Conservation (phyloP, 2,888 invertebrate species). For the Hirtodrosophila histrioides region DNA sequence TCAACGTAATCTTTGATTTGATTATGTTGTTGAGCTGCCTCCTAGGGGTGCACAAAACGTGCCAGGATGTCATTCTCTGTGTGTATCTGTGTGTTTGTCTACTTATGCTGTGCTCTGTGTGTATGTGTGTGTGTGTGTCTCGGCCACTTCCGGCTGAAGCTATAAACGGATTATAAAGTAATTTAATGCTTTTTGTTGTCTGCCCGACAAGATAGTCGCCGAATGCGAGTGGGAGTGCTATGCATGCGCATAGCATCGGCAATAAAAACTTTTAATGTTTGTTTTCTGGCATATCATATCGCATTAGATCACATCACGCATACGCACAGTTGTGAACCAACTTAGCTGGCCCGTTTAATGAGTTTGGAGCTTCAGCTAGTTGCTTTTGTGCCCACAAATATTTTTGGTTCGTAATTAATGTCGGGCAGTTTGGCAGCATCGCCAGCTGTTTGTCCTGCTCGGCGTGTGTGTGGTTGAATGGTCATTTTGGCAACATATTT, state of each 20-base stretch:
- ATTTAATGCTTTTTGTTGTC: constrained; percentile 80
- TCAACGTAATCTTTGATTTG: constrained; percentile 81
- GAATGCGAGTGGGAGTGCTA: not conserved
- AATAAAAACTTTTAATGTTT: constrained; percentile 77
- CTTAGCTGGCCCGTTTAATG: constrained; percentile 56
- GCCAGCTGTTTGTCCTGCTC: constrained; percentile 51
- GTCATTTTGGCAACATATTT: constrained; percentile 74
- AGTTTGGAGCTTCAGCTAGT: constrained; percentile 40
- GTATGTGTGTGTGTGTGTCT: constrained; percentile 48
- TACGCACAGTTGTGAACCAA: constrained; percentile 54
- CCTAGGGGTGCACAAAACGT: constrained; percentile 56
- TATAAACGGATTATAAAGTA: constrained; percentile 81
- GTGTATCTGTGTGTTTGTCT: constrained; percentile 13
- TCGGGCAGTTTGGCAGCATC: constrained; percentile 38
- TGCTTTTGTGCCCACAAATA: constrained; percentile 25
- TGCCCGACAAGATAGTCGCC: constrained; percentile 46
- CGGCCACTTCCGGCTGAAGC: constrained; percentile 71
- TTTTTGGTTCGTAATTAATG: constrained; percentile 63
- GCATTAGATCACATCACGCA: constrained; percentile 66
- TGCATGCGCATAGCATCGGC: constrained; percentile 26
- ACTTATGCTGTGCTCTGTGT: constrained; percentile 10
- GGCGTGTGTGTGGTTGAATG: constrained; percentile 5
- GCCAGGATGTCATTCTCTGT: constrained; percentile 49
- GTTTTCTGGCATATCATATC: constrained; percentile 54
- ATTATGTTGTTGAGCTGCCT: constrained; percentile 77